phyloP scores from a whole-genome alignment of 2,888 invertebrate genomes.

The Nymphalis c-album region DNA sequence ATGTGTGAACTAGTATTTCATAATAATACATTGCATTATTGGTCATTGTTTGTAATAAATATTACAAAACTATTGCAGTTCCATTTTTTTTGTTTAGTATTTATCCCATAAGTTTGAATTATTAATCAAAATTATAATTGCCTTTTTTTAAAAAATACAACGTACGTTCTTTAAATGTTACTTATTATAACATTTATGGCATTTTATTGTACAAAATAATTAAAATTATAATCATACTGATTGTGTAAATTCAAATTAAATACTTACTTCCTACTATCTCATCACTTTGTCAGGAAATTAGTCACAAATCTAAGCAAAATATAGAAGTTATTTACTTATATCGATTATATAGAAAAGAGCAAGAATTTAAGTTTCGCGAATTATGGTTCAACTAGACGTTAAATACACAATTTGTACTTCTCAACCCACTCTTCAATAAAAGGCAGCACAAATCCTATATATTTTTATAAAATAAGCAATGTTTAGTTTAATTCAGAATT shows the following conservation, averaged over 20 bases:
- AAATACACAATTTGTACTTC: neutral
- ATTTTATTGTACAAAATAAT: neutral
- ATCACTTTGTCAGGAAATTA: constrained; percentile 71
- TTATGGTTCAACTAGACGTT: constrained; percentile 5
- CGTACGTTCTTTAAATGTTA: neutral
- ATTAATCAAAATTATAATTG: neutral
- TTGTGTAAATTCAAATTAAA: constrained; percentile 10
- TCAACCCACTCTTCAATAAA: constrained; percentile 1
- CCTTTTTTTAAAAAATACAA: neutral
- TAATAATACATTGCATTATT: neutral
- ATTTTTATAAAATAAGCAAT: constrained; percentile 29
- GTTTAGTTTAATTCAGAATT: constrained; percentile 30
- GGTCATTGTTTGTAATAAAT: neutral
- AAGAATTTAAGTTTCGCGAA: constrained; percentile 43
- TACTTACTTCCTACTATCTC: constrained; percentile 66
- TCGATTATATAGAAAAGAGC: constrained; percentile 63
- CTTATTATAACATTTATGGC: neutral
- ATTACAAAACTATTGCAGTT: neutral
- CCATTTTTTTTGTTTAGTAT: no score
- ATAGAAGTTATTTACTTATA: constrained; percentile 63
- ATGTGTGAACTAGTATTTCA: neutral
- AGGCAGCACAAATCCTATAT: constrained; percentile 2
- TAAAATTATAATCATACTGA: neutral
- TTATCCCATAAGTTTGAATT: neutral
- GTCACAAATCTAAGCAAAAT: constrained; percentile 64